Evolutionary conservation across 2,888 invertebrate species (phyloP).

Genomic region (Morpho achilles): DNA sequence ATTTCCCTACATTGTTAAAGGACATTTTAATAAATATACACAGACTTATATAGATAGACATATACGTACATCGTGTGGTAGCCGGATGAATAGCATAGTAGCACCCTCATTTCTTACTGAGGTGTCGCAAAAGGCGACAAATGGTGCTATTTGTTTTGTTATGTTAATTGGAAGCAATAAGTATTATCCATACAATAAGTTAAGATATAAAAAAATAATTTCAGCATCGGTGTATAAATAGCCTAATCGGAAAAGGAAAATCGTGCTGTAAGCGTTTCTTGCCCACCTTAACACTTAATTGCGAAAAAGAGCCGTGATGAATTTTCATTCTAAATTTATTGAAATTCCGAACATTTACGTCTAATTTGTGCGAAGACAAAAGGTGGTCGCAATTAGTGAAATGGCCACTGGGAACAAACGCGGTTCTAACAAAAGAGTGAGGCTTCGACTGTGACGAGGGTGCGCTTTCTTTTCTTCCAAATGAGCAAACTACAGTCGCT

Average conservation of each 20-base stretch:
- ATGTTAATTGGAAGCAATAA: too few relatives aligned
- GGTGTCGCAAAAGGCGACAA: too few relatives aligned
- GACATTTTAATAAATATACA: too few relatives aligned
- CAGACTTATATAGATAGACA: too few relatives aligned
- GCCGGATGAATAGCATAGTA: too few relatives aligned
- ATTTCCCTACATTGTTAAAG: too few relatives aligned
- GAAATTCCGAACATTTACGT: constrained; percentile 59
- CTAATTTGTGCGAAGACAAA: constrained; percentile 69
- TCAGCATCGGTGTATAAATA: background rate
- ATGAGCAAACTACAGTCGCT: constrained; percentile 73
- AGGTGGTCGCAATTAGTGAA: constrained; percentile 75
- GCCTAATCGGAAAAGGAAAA: constrained; percentile 8
- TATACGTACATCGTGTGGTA: too few relatives aligned
- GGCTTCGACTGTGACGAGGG: constrained; percentile 53
- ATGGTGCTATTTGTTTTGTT: too few relatives aligned
- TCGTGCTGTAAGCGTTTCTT: constrained; percentile 12
- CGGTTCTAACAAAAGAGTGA: constrained; percentile 67
- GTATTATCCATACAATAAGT: too few relatives aligned
- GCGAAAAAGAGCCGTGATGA: constrained; percentile 31
- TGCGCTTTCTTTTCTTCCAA: constrained; percentile 76
- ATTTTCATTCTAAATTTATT: constrained; percentile 46
- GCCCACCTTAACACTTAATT: constrained; percentile 26
- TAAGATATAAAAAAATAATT: too few relatives aligned
- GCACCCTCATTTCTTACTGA: too few relatives aligned
- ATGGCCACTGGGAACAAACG: constrained; percentile 75